Base-by-base conservation (phyloP, 2,797 vertebrate genomes). In the Arctocebus calabarensis region DNA sequence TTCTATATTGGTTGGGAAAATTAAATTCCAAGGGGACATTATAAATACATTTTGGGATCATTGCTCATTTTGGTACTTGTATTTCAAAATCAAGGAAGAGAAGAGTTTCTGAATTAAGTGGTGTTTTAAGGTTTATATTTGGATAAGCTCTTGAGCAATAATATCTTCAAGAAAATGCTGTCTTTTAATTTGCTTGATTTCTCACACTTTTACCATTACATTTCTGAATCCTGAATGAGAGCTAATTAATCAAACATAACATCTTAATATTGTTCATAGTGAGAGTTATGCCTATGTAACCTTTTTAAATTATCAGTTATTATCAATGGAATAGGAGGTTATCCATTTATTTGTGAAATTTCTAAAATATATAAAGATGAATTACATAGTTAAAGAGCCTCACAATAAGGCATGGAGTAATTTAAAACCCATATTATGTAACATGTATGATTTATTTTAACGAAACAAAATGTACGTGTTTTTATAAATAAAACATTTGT, bases 141-240 rank as follows among this genome's bases (percentile, higher is more conserved):
- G 71, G 79, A 94, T 94, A 95, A 71, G 0, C 8, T 86, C 34
- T 90, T 22, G 1, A 95, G 90, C 52, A 82, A 81, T 0, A 23
- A 66, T n/a, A 95, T 70, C 43, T 89, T 71, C 85, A 1, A 4
- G 94, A 86, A 94, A 96, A 96, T 43, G 61, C 59, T 96, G 11
- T 45, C 73, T 98, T 96, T 97, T 94, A 94, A 97, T 92, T 79
- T 94, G 81, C 23, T 68, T 95, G 85, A 81, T 92, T 97, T 59
- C 68, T 97, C 57, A 0, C 81, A 75, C 84, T 74, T 84, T 94
- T 70, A 68, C 32, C 1, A 48, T n/a, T 90, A 85, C 8, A 71
- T 77, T 73, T 93, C 61, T 89, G 40, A 94, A 91, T 85, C 34
- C 22, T 79, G n/a, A 92, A 66, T 59, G 25, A 66, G 13, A 84